phyloP scores from a whole-genome alignment of 2,797 vertebrate species.

The Rhincodon typus region DNA sequence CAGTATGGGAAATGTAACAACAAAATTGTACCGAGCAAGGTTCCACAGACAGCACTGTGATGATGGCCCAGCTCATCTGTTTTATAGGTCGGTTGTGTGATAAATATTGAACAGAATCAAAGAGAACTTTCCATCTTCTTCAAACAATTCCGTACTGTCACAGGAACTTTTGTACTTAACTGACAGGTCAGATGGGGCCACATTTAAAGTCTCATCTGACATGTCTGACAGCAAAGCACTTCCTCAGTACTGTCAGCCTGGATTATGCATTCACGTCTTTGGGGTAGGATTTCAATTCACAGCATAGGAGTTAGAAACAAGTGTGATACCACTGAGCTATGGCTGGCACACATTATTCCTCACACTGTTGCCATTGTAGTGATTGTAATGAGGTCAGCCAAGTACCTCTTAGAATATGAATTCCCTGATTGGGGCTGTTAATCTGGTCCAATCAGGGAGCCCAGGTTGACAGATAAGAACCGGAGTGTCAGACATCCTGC shows the following conservation, averaged over 20 bases:
- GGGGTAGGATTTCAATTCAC: background rate
- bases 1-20: background rate
- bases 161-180: background rate
- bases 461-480: too few species aligned
- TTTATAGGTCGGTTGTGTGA: background rate
- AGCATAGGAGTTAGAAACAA: background rate
- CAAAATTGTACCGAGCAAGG: background rate
- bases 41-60: background rate
- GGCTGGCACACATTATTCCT: background rate
- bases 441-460: too few species aligned
- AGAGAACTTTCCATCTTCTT: background rate
- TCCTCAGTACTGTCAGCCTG: background rate
- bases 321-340: background rate
- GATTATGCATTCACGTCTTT: background rate
- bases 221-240: background rate
- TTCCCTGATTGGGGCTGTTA: too few species aligned
- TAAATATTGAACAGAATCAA: background rate
- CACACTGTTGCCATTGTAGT: background rate
- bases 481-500: too few species aligned
- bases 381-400: too few species aligned
- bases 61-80: background rate
- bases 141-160: background rate
- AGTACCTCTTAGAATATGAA: too few species aligned
- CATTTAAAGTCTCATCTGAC: background rate
- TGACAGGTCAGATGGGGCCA: background rate